phyloP scores from a whole-genome alignment of 2,888 invertebrate genomes.

The Cheilosia vernalis region DNA sequence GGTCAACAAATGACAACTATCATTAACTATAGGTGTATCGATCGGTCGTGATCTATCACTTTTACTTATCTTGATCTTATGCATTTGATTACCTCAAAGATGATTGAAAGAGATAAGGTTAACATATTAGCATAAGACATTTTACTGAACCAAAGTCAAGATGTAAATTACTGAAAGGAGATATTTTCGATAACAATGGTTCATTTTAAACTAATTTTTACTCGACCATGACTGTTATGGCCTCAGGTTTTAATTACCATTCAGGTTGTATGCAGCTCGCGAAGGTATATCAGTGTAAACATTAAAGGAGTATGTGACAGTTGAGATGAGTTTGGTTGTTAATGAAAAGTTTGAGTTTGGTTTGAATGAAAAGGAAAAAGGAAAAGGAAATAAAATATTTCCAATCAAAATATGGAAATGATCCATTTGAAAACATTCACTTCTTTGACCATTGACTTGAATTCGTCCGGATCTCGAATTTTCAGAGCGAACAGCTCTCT shows the following conservation, averaged over 20 bases:
- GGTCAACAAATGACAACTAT: constrained; percentile 27
- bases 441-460: too few species aligned
- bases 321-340: too few species aligned
- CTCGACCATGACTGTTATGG: constrained; percentile 27
- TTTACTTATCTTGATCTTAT: constrained; percentile 58
- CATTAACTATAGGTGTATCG: constrained; percentile 14
- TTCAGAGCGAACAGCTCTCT: too few species aligned
- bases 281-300: not conserved
- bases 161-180: constrained; percentile 22
- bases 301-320: not conserved
- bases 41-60: constrained; percentile 56
- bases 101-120: constrained; percentile 32
- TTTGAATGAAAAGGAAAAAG: too few species aligned
- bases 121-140: constrained; percentile 39
- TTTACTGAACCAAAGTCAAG: constrained; percentile 18
- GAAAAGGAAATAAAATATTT: too few species aligned
- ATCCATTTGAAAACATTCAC: too few species aligned
- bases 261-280: not conserved
- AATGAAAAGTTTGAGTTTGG: too few species aligned
- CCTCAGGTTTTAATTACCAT: not conserved
- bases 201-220: constrained; percentile 12
- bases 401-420: too few species aligned
- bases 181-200: constrained; percentile 14
- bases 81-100: constrained; percentile 56
- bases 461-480: too few species aligned